A percentile compares a stretch with the other conserved stretches of the same genome.
These are phyloP conservation scores for Acanthornis magna DNA, from an alignment of 2,797 vertebrate genomes.

Conservation along the genomic window DNA sequence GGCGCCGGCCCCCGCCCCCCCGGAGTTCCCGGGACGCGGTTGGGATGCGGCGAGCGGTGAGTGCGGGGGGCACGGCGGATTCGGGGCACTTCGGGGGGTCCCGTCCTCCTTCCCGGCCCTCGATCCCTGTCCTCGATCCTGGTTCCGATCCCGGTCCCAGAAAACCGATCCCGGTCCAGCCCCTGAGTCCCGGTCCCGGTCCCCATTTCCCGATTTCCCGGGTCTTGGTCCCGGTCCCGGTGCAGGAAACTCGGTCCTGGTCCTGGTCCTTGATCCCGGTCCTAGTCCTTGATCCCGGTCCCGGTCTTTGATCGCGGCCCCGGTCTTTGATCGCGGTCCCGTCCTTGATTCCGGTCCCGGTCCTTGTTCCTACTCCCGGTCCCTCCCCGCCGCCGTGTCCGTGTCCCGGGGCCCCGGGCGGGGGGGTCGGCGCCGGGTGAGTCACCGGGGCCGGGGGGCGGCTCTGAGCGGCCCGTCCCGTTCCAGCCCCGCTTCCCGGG, in stretches of 20 bases:
- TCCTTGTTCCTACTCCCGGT: background rate
- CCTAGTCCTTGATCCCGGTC: too few relatives aligned
- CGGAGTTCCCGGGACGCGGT: background rate
- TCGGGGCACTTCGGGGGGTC: background rate
- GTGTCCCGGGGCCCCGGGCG: background rate
- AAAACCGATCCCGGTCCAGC: background rate
- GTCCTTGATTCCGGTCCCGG: too few relatives aligned
- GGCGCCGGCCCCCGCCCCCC: too few relatives aligned
- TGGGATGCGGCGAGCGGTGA: background rate
- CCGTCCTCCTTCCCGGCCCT: too few relatives aligned
- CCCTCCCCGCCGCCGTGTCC: background rate
- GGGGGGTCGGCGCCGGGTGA: background rate
- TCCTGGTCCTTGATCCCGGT: background rate
- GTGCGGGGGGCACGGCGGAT: background rate
- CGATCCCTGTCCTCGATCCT: too few relatives aligned
- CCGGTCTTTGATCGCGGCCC: too few relatives aligned
- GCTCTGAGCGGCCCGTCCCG: background rate
- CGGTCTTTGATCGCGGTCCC: too few relatives aligned
- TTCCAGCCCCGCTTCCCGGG: background rate
- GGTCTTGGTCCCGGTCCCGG: background rate
- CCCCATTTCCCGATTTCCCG: background rate
- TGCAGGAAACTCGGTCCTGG: background rate
- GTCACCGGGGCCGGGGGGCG: background rate
- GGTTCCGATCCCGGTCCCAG: background rate
- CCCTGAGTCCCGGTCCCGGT: background rate